Evolutionary conservation across 2,888 invertebrate species (phyloP), one percentile per base, ranked within the genome.

Genomic region (Drosophila paranaensis): DNA sequence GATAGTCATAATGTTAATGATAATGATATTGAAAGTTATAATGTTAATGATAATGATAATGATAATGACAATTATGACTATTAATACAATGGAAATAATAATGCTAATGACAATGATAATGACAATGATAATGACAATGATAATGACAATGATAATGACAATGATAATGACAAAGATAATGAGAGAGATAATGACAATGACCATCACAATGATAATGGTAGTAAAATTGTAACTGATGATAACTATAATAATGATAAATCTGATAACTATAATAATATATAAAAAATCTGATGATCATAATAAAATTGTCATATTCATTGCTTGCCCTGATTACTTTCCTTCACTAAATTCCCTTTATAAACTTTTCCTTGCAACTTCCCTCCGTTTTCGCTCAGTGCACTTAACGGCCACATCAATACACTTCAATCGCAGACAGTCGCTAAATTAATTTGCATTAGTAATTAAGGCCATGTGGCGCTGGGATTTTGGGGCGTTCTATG

Each of bases 391-490:
- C 39, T 20, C 56, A 56, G 67, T 66, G 67, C 27, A 74, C 20
- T 71, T 77, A 79, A 67, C 54, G 67, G 57, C 63, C 56, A 63
- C 71, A 74, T 81, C 70, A 68, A 69, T 74, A 84, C 69, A 74
- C 77, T 76, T 72, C 69, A 81, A 74, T 60, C 79, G 63, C 66
- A 71, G 69, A 75, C 79, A 77, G 68, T 68, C 67, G 69, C 71
- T 56, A 70, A 80, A 84, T 88, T 61, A 85, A 86, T 89, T 85
- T 89, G 86, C 86, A 89, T 87, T 79, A 43, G 48, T 83, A 74
- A 87, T 85, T 89, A 67, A 89, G 89, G 87, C 73, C 89, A 87
- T 48, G 51, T 53, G 60, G 33, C 45, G 68, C 57, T 66, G 68
- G 11, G 48, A 58, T 72, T 76, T 77, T 62, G 74, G 84, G 88